Conservation (phyloP, 2,113 vertebrate species). For the Hippoglossus stenolepis region DNA sequence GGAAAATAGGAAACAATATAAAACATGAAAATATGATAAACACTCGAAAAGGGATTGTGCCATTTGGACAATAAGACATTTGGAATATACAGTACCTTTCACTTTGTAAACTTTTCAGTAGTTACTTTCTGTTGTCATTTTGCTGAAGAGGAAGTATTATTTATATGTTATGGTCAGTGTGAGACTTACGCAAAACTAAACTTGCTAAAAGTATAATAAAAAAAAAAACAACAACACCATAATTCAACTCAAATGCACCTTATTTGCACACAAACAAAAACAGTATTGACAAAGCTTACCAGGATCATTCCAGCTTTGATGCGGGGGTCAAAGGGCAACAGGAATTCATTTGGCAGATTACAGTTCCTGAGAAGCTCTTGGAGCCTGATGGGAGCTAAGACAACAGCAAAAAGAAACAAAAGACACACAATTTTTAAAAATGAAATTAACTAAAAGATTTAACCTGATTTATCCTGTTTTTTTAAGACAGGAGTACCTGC, state of each 20-base stretch:
- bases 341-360: conserved; percentile 78
- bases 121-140: no score
- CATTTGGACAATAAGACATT: no score
- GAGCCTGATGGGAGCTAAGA: conserved; percentile 72
- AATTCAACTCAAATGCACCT: background rate
- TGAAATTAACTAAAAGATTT: background rate
- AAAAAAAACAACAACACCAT: background rate
- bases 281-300: conserved; percentile 55
- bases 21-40: no score
- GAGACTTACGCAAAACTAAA: background rate
- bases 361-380: conserved; percentile 75
- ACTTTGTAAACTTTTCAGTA: no score
- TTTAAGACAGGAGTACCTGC: no score
- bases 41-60: no score
- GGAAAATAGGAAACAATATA: no score
- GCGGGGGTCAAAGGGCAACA: conserved; percentile 84
- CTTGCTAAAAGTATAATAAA: background rate
- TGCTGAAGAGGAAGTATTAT: no score
- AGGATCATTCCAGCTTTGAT: conserved; percentile 78
- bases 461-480: background rate
- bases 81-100: no score
- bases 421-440: background rate
- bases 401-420: background rate
- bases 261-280: background rate
- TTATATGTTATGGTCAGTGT: no score